Conservation (phyloP, 2,797 vertebrate species). For the Sebastes steindachneri region DNA sequence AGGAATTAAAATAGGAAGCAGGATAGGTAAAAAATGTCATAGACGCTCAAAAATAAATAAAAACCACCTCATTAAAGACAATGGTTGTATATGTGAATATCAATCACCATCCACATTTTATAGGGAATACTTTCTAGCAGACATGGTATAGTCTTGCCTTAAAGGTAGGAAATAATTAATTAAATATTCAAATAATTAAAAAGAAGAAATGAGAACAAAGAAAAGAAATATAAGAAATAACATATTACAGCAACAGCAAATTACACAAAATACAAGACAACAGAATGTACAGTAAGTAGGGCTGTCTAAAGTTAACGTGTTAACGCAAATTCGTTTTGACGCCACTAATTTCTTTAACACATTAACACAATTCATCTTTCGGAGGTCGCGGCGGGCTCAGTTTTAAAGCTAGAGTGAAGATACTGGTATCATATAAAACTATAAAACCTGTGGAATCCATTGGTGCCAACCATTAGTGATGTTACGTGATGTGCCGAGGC, state of each 20-base stretch:
- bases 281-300: not conserved
- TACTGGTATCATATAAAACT: too few relatives aligned
- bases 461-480: too few relatives aligned
- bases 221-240: not conserved
- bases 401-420: too few relatives aligned
- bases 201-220: not conserved
- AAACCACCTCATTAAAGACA: not conserved
- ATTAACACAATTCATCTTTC: too few relatives aligned
- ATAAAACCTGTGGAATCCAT: too few relatives aligned
- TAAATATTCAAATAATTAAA: not conserved
- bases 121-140: not conserved
- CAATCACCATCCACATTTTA: not conserved
- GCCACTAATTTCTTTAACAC: too few relatives aligned
- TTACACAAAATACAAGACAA: not conserved
- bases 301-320: too few relatives aligned
- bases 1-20: not conserved
- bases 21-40: not conserved
- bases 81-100: not conserved
- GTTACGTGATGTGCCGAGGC: too few relatives aligned
- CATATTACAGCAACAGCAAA: not conserved
- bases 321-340: too few relatives aligned
- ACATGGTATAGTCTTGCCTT: not conserved
- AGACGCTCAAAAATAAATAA: not conserved
- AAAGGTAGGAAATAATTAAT: not conserved
- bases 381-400: accelerated